A percentile compares a stretch with the other conserved stretches of the same genome.
These are phyloP conservation scores for Boleophthalmus pectinirostris DNA, from an alignment of 2,113 vertebrate species.

Conservation along the genomic window DNA sequence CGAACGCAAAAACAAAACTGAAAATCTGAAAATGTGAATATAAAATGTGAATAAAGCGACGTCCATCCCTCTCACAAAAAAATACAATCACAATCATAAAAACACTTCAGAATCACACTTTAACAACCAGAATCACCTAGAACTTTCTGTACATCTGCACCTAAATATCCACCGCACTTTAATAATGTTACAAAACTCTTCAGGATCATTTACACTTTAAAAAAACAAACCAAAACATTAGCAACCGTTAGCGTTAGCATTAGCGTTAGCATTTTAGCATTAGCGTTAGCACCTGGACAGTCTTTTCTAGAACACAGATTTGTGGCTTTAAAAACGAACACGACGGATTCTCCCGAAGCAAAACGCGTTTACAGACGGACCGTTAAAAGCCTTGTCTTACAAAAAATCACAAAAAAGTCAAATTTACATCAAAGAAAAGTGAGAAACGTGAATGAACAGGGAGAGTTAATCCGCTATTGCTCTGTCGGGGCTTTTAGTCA, in stretches of 20 bases:
- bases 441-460: no score
- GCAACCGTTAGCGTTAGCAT: slow-evolving; percentile 48
- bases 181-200: slow-evolving; percentile 69
- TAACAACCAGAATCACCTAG: slow-evolving; percentile 58
- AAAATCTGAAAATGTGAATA: slow-evolving; percentile 9
- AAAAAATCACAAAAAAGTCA: slow-evolving; percentile 55
- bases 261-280: slow-evolving; percentile 51
- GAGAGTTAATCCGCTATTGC: slow-evolving; percentile 13
- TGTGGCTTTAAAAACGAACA: slow-evolving; percentile 15
- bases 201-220: slow-evolving; percentile 51
- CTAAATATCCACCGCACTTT: slow-evolving; percentile 46
- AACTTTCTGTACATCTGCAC: slow-evolving; percentile 56
- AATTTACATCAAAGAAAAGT: slow-evolving; percentile 31
- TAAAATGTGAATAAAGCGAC: slow-evolving; percentile 5
- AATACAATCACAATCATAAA: slow-evolving; percentile 39
- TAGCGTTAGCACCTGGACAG: slow-evolving; percentile 53
- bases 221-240: slow-evolving; percentile 46
- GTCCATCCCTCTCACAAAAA: slow-evolving; percentile 31
- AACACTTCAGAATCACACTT: slow-evolving; percentile 49
- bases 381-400: slow-evolving; percentile 18
- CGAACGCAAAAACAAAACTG: slow-evolving; percentile 4
- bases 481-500: slow-evolving; percentile 22
- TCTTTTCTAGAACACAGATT: slow-evolving; percentile 15
- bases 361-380: neutral
- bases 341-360: slow-evolving; percentile 14